A percentile compares a stretch with the other conserved stretches of the same genome.
Evolutionary conservation across 2,797 vertebrate species (phyloP).

Genomic region (Sebastes miniatus): DNA sequence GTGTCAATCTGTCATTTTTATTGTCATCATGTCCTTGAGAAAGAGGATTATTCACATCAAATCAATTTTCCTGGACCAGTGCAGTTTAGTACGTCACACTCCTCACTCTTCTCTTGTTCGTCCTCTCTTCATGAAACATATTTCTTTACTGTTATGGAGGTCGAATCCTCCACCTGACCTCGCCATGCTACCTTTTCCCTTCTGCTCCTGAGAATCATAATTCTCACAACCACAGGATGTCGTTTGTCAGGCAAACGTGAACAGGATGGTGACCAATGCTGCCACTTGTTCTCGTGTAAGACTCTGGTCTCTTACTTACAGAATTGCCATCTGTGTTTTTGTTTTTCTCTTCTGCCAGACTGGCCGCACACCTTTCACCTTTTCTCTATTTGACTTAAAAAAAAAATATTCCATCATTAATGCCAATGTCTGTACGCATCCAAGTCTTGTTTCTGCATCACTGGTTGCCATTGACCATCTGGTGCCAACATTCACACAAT

Average conservation of each 20-base stretch:
- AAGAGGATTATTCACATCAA: neutral
- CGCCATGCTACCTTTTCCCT: neutral
- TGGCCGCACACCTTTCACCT: too few species aligned
- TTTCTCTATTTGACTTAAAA: neutral
- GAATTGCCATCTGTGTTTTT: neutral
- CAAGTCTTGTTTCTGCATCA: neutral
- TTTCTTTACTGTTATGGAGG: neutral
- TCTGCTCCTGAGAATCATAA: neutral
- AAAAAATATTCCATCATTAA: neutral
- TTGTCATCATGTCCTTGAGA: neutral
- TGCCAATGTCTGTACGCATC: neutral
- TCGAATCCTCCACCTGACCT: neutral
- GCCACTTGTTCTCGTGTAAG: neutral
- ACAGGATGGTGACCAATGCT: neutral
- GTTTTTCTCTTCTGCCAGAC: neutral
- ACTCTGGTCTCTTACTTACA: neutral
- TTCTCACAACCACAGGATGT: neutral
- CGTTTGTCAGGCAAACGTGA: neutral
- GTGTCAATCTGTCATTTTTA: constrained; percentile 1
- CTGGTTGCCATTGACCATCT: neutral
- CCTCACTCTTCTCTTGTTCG: neutral
- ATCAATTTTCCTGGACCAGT: neutral
- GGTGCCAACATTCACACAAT: neutral
- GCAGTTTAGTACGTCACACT: neutral
- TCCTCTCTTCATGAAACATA: neutral